Percentiles rank a stretch among this genome's conserved stretches.
Evolutionary conservation across 2,113 vertebrate species (phyloP).

Genomic region (Bagarius yarrelli): DNA sequence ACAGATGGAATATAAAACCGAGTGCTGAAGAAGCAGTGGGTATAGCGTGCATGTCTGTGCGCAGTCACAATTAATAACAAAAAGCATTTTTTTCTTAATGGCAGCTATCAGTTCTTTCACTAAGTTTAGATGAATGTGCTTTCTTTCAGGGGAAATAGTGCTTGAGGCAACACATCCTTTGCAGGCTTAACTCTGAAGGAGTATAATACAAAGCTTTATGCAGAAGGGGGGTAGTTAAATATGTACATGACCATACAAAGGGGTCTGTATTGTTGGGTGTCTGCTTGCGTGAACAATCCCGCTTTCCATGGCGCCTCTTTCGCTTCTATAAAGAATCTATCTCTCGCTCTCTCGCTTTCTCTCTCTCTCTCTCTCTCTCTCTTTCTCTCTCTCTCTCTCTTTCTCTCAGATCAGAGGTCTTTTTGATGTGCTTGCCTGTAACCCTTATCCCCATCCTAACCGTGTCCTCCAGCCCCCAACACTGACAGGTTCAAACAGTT

Average conservation of each 20-base stretch:
- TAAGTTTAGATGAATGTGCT: conserved; percentile 8
- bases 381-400: conserved; percentile 41
- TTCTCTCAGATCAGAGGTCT: conserved; percentile 32
- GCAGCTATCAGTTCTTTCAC: conserved; percentile 13
- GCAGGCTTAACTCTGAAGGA: conserved; percentile 6
- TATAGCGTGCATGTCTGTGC: conserved; percentile 4
- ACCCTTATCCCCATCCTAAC: conserved; percentile 59
- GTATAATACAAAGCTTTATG: conserved; percentile 31
- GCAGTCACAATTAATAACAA: conserved; percentile 9
- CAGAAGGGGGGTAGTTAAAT: conserved; percentile 27
- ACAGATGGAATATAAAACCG: neutral
- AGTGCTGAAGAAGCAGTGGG: conserved; percentile 10
- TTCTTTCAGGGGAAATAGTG: conserved; percentile 44
- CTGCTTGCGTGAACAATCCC: conserved; percentile 5
- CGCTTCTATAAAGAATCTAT: neutral
- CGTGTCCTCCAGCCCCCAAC: conserved; percentile 61
- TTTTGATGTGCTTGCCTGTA: conserved; percentile 45
- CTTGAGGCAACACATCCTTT: conserved; percentile 27
- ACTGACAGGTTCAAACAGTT: conserved; percentile 36
- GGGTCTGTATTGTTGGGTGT: conserved; percentile 30
- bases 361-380: conserved; percentile 44
- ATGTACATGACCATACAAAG: conserved; percentile 13
- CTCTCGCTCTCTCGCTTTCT: neutral
- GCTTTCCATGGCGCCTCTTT: neutral
- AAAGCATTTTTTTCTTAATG: conserved; percentile 2